Conservation (phyloP, 2,113 vertebrate genomes). For the Bungarus multicinctus region DNA sequence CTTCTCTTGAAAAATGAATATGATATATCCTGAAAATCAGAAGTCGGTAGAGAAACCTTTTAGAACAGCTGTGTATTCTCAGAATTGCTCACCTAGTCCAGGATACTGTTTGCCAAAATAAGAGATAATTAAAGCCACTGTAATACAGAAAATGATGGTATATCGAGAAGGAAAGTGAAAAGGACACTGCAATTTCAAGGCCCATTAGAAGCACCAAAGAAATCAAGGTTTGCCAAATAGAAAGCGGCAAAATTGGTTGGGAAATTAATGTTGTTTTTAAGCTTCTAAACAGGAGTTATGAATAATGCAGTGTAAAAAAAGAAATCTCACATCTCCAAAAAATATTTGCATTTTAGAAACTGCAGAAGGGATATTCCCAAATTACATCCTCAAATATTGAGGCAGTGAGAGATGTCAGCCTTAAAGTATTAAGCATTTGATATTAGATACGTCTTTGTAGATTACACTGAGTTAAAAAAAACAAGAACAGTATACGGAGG, state of each 20-base stretch:
- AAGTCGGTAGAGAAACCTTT: conserved; percentile 7
- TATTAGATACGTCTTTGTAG: not conserved
- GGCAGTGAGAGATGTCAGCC: not conserved
- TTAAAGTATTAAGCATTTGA: not conserved
- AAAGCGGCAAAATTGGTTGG: conserved; percentile 43
- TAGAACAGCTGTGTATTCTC: not conserved
- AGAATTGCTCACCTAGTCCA: not conserved
- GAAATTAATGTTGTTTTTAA: conserved; percentile 57
- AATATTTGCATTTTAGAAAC: not conserved
- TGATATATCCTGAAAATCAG: not conserved
- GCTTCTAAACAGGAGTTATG: conserved; percentile 43
- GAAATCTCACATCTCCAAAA: not conserved
- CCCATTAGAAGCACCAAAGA: conserved; percentile 52
- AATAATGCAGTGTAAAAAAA: conserved; percentile 50
- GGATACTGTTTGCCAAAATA: conserved; percentile 16
- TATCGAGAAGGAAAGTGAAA: conserved; percentile 29
- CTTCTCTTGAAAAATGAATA: not conserved
- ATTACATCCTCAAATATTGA: not conserved
- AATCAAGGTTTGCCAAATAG: conserved; percentile 44
- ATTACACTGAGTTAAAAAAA: not conserved
- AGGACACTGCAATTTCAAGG: conserved; percentile 48
- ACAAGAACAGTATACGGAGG: not conserved
- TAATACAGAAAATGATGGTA: not conserved
- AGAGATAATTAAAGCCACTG: conserved; percentile 2
- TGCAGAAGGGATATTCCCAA: not conserved